Evolutionary conservation across 2,797 vertebrate species (phyloP).

Genomic region (Tachyglossus aculeatus): DNA sequence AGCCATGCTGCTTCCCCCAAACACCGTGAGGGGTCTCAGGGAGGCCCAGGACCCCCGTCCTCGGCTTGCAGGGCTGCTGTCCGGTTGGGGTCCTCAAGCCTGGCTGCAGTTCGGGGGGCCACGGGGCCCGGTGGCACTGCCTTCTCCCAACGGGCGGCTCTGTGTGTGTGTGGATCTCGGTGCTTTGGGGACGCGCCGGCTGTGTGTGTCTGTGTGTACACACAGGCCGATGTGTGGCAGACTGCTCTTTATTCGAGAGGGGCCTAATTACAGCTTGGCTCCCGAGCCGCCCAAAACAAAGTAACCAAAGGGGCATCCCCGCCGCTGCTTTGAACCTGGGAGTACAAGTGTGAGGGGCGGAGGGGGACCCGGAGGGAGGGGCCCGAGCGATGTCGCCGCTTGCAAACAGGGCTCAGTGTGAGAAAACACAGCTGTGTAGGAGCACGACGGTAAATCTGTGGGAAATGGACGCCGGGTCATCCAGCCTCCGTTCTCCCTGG

Average conservation of each 20-base stretch:
- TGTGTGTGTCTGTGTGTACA: not conserved
- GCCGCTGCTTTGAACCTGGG: too few relatives aligned
- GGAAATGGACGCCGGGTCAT: conserved; percentile 39
- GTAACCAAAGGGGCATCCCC: conserved; percentile 32
- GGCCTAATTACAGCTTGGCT: conserved; percentile 68
- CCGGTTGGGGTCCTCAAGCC: too few relatives aligned
- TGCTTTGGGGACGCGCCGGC: conserved; percentile 24
- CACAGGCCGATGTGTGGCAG: conserved; percentile 46
- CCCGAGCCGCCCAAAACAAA: conserved; percentile 49
- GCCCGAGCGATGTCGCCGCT: conserved; percentile 61
- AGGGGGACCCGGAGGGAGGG: conserved; percentile 21
- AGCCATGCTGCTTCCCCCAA: too few relatives aligned
- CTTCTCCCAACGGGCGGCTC: too few relatives aligned
- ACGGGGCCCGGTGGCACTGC: too few relatives aligned
- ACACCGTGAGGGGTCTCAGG: too few relatives aligned
- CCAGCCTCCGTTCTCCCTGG: conserved; percentile 3
- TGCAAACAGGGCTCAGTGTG: conserved; percentile 68
- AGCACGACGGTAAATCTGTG: conserved; percentile 46
- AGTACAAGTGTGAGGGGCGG: too few relatives aligned
- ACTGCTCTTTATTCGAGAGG: conserved; percentile 67
- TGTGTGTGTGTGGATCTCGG: conserved; percentile 24
- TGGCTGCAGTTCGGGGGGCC: too few relatives aligned
- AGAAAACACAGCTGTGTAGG: conserved; percentile 77
- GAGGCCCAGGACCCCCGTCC: too few relatives aligned
- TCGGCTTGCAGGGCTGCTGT: too few relatives aligned